Percentiles rank a stretch among this genome's conserved stretches.
Conservation (phyloP, 2,888 invertebrate genomes). For the Griposia aprilina region DNA sequence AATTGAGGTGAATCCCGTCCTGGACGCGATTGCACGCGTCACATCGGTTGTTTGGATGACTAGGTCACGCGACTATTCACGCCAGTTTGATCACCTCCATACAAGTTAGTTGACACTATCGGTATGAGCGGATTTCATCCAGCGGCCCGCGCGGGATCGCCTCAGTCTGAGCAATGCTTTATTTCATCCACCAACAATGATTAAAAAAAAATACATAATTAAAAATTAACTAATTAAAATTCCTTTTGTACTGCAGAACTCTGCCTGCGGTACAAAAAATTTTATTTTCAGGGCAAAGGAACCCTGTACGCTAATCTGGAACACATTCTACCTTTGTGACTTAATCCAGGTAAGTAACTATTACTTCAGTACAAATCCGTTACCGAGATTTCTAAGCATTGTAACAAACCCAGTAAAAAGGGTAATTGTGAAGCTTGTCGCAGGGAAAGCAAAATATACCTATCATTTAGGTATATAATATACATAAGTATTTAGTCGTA, state of each 20-base stretch:
- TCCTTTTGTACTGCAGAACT: background rate
- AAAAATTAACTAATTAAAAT: too few relatives aligned
- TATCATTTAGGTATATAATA: background rate
- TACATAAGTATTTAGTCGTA: background rate
- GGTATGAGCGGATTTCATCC: too few relatives aligned
- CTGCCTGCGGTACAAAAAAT: background rate
- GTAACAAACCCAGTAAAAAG: conserved; percentile 2
- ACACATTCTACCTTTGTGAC: conserved; percentile 12
- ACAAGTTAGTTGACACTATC: too few relatives aligned
- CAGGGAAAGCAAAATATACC: background rate
- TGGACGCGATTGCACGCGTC: background rate
- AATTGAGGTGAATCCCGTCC: background rate
- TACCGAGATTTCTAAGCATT: conserved; percentile 9
- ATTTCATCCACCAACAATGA: too few relatives aligned
- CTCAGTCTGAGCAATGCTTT: too few relatives aligned
- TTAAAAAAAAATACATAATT: too few relatives aligned
- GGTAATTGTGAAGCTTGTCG: background rate
- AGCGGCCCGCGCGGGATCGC: too few relatives aligned
- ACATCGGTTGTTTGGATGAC: background rate
- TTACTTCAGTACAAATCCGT: conserved; percentile 1
- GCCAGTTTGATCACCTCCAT: background rate
- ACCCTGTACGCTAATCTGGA: conserved; percentile 3
- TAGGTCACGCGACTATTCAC: background rate
- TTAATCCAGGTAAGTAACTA: conserved; percentile 4
- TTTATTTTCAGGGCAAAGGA: background rate